These are phyloP conservation scores for Temnothorax nylanderi DNA, from an alignment of 1,140 invertebrate genomes.

Conservation along the genomic window DNA sequence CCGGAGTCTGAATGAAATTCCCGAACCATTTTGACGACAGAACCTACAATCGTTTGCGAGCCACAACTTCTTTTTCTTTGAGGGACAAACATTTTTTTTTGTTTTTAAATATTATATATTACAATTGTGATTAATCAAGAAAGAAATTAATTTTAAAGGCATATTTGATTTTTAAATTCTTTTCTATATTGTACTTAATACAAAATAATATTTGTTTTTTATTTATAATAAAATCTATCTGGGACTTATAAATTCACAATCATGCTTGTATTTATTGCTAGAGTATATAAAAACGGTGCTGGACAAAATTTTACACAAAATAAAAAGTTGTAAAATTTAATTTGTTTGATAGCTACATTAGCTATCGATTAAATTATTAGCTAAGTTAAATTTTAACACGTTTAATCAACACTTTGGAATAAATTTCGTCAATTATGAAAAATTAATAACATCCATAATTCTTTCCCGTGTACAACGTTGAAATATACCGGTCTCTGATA, in stretches of 20 bases:
- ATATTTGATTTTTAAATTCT: background rate
- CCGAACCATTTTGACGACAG: slow-evolving; percentile 27
- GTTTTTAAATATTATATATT: background rate
- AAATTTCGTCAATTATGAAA: background rate
- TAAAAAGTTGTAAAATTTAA: background rate
- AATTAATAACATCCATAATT: background rate
- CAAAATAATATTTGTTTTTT: slow-evolving; percentile 7
- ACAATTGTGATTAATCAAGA: background rate
- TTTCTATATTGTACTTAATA: background rate
- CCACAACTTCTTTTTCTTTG: background rate
- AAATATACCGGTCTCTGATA: background rate
- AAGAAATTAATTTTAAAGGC: background rate
- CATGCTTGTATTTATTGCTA: background rate
- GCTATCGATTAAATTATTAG: background rate
- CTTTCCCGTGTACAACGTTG: background rate
- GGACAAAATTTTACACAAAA: background rate
- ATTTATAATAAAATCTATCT: background rate
- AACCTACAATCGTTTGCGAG: background rate
- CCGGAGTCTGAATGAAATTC: slow-evolving; percentile 59
- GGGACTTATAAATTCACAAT: background rate
- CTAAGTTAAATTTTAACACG: background rate
- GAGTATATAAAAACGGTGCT: background rate
- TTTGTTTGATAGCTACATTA: background rate
- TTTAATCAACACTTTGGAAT: background rate
- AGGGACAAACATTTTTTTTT: background rate